Percentiles rank a stretch among this genome's conserved stretches.
phyloP scores from a whole-genome alignment of 2,797 vertebrate species.

The Ctenochaetus hawaiiensis region DNA sequence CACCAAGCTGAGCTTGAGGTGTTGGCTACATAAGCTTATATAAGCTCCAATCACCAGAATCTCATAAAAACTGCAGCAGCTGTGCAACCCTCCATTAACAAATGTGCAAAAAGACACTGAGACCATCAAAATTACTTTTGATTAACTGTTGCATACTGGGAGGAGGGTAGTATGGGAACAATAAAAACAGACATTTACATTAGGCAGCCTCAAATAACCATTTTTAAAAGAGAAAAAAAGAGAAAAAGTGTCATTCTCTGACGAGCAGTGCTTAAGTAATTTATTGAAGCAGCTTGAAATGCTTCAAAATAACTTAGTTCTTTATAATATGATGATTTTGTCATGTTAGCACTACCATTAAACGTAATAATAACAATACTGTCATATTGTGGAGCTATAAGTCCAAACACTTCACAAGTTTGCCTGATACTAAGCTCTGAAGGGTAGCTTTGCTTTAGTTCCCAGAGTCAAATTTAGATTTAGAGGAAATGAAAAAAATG shows the following conservation, averaged over 20 bases:
- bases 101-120: constrained; percentile 12
- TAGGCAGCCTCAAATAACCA: background rate
- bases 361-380: background rate
- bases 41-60: constrained; percentile 25
- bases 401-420: background rate
- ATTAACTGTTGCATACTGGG: background rate
- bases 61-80: constrained; percentile 42
- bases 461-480: no score
- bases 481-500: no score
- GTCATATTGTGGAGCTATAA: background rate
- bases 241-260: background rate
- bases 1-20: constrained; percentile 13
- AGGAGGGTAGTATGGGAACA: background rate
- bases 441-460: no score
- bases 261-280: background rate
- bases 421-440: no score
- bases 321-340: background rate
- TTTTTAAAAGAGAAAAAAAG: background rate
- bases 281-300: background rate
- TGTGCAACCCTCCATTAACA: constrained; percentile 17
- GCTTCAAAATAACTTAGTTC: background rate
- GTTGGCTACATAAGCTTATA: constrained; percentile 25
- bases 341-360: background rate
- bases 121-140: background rate
- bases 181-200: constrained; percentile 9